These are phyloP conservation scores for Alaudala cheleensis DNA, from an alignment of 2,113 vertebrate species.

Conservation along the genomic window DNA sequence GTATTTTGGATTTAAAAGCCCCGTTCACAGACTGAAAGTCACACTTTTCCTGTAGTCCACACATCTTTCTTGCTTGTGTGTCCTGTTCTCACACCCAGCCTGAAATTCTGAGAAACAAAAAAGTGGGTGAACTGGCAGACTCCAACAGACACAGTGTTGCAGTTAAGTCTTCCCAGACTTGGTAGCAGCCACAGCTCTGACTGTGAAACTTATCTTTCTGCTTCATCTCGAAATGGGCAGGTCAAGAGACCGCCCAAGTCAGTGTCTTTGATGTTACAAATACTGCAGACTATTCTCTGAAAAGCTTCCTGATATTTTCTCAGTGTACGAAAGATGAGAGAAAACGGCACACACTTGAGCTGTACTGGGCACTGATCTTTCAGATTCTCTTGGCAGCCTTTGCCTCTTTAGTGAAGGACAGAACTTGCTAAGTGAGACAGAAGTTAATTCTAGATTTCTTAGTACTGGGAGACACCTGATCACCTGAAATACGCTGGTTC, in stretches of 20 bases:
- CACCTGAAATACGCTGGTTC: not conserved
- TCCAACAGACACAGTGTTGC: not conserved
- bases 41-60: not conserved
- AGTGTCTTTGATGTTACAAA: not conserved
- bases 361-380: not conserved
- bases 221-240: not conserved
- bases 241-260: not conserved
- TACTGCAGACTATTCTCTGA: not conserved
- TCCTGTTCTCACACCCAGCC: not conserved
- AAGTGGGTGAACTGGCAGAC: not conserved
- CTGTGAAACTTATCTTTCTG: not conserved
- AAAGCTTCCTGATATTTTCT: not conserved
- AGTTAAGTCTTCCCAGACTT: not conserved
- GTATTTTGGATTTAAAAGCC: not conserved
- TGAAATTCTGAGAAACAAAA: not conserved
- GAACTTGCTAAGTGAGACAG: not conserved
- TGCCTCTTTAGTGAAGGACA: not conserved
- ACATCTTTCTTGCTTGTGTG: not conserved
- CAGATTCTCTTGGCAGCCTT: not conserved
- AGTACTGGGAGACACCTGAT: not conserved
- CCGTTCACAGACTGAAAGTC: not conserved
- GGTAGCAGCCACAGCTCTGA: not conserved
- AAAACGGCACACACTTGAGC: not conserved
- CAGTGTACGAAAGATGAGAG: not conserved
- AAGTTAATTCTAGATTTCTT: not conserved